Base-by-base conservation (phyloP, 30 jellyfish, hydroid and myxozoan species). In the Cassiopea andromeda region DNA sequence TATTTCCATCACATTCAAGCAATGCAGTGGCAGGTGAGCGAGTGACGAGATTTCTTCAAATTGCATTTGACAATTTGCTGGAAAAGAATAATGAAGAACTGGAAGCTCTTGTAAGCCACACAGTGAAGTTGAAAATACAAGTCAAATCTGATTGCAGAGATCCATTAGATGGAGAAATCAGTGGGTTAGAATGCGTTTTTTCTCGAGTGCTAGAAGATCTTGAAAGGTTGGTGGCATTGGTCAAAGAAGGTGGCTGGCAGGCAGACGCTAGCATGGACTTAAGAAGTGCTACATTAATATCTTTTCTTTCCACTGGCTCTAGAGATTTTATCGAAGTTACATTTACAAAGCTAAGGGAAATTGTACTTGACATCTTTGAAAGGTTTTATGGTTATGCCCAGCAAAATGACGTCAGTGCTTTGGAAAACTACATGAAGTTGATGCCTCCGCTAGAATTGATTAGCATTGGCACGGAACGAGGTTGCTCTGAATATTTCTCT, bases 401-500 rank as follows among this genome's bases (percentile, higher is more conserved):
- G 69, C 69, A 43, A 45, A 80, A 80, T 45, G 89, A 80, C 89
- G 49, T 80, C 2, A 59, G 61, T n/a, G 80, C 46, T 2, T 77
- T 80, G 2, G 68, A 44, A 16, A n/a, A 60, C 2, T 80, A 64
- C 69, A 80, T 59, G 69, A 80, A 80, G 14, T 59, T 48, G 44
- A 60, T 80, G 80, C 89, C 89, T 2, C n/a, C 66, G 60, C 4
- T 59, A n/a, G 89, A 80, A 3, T 44, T 13, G 6, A 27, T 80
- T 2, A 45, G 66, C 8, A 12, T 46, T 15, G 80, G 68, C 44
- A 43, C 46, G 3, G 89, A 48, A 15, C 80, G 66, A 64, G 46
- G 80, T 58, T 80, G 89, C 69, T 80, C 80, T 44, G 89, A 64
- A 64, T 60, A 8, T 48, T 60, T 80, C 69, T 8, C 69, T 3